Percentiles rank a stretch among this genome's conserved stretches.
These are phyloP conservation scores for Drosophila greeni DNA, from an alignment of 2,888 invertebrate species.

Conservation along the genomic window DNA sequence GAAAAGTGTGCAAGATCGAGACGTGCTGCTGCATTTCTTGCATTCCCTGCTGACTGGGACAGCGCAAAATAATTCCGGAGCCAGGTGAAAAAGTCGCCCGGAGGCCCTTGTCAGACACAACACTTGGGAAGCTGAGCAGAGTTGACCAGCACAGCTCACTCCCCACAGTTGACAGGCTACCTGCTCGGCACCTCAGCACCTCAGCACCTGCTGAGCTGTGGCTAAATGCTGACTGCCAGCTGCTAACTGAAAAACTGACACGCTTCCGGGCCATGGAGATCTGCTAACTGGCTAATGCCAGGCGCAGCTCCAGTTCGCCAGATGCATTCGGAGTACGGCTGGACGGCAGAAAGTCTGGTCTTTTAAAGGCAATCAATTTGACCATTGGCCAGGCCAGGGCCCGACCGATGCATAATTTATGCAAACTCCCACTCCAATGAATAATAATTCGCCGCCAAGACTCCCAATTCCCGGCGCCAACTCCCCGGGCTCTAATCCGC, in stretches of 20 bases:
- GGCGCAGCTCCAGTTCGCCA: slow-evolving; percentile 41
- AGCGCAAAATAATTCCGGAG: slow-evolving; percentile 10
- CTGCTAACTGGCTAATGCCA: slow-evolving; percentile 41
- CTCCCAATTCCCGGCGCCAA: slow-evolving; percentile 45
- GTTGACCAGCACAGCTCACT: slow-evolving; percentile 25
- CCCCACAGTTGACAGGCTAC: slow-evolving; percentile 19
- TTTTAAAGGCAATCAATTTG: slow-evolving; percentile 38
- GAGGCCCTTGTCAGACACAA: slow-evolving; percentile 44
- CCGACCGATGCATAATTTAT: slow-evolving; percentile 44
- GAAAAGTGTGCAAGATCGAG: slow-evolving; percentile 10
- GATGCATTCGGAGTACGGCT: slow-evolving; percentile 9
- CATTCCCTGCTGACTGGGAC: slow-evolving; percentile 7
- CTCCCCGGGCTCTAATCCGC: slow-evolving; percentile 44
- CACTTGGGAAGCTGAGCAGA: slow-evolving; percentile 18
- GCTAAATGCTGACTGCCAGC: slow-evolving; percentile 31
- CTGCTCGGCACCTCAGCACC: slow-evolving; percentile 11
- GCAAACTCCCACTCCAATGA: slow-evolving; percentile 54
- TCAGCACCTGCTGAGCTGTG: slow-evolving; percentile 32
- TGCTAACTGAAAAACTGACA: slow-evolving; percentile 55
- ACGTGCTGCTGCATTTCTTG: background rate
- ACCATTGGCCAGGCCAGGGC: slow-evolving; percentile 6
- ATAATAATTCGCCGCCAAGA: slow-evolving; percentile 59
- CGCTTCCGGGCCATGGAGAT: slow-evolving; percentile 34
- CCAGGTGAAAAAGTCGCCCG: slow-evolving; percentile 38
- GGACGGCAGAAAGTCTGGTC: slow-evolving; percentile 21